phyloP scores from a whole-genome alignment of 2,797 vertebrate genomes.

The Sternotherus odoratus region DNA sequence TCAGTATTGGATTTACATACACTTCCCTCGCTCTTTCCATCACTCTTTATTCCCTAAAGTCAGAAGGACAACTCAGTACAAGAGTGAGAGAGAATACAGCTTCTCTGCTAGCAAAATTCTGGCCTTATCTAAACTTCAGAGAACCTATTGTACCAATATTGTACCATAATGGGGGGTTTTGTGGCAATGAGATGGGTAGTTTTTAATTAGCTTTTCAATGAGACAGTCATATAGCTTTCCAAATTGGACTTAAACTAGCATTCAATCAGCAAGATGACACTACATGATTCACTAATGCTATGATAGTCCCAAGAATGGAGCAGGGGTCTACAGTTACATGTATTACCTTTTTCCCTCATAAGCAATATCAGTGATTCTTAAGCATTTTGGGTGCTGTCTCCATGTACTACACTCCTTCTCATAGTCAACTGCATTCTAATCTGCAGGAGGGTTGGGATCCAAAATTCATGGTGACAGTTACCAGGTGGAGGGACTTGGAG shows the following conservation, averaged over 20 bases:
- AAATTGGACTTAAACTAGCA: background rate
- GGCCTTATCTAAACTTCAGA: fast-evolving
- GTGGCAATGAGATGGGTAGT: background rate
- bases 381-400: background rate
- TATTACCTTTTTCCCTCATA: background rate
- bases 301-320: background rate
- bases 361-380: background rate
- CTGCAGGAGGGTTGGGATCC: background rate
- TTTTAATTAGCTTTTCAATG: background rate
- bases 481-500: background rate
- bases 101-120: background rate
- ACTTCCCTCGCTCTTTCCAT: background rate
- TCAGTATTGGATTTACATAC: background rate
- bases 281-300: background rate
- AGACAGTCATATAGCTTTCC: background rate
- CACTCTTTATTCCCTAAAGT: background rate
- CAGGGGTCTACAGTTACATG: background rate
- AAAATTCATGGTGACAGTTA: background rate
- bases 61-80: background rate
- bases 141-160: background rate
- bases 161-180: background rate
- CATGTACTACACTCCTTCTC: background rate
- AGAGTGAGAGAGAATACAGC: background rate
- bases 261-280: background rate
- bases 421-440: background rate